These are phyloP conservation scores for Ibycter americanus DNA, from an alignment of 2,797 vertebrate species.

Conservation along the genomic window DNA sequence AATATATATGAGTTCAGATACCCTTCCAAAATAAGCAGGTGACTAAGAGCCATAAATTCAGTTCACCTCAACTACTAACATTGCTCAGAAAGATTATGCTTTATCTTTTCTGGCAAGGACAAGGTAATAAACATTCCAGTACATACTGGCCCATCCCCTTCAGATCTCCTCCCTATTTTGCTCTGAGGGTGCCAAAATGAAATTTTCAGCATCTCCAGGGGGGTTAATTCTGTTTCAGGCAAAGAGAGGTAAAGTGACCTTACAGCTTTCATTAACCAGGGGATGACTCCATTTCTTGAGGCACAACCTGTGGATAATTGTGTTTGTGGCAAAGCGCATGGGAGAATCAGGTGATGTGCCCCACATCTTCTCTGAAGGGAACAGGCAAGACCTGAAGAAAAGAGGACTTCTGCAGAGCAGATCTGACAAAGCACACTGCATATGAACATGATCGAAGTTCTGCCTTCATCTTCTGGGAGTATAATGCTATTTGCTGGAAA, in stretches of 20 bases:
- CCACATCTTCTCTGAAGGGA: background rate
- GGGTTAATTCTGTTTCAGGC: background rate
- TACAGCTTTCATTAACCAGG: background rate
- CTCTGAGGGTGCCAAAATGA: background rate
- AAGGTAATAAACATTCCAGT: background rate
- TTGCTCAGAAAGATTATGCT: background rate
- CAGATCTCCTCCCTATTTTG: background rate
- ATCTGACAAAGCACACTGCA: background rate
- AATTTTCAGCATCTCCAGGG: background rate
- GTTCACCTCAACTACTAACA: slow-evolving; percentile 1
- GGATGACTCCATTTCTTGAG: background rate
- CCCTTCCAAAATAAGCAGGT: slow-evolving; percentile 42
- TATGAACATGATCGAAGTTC: background rate
- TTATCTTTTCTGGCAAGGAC: background rate
- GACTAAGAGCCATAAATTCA: slow-evolving; percentile 31
- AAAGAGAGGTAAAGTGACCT: background rate
- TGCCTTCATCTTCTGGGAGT: background rate
- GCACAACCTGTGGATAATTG: background rate
- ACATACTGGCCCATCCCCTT: background rate
- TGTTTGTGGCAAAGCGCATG: background rate
- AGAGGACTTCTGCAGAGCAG: background rate
- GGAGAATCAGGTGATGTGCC: background rate
- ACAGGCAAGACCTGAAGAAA: background rate
- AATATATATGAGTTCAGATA: background rate
- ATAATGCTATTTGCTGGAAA: background rate